Conservation (phyloP, 2,113 vertebrate species). For the Cromileptes altivelis region DNA sequence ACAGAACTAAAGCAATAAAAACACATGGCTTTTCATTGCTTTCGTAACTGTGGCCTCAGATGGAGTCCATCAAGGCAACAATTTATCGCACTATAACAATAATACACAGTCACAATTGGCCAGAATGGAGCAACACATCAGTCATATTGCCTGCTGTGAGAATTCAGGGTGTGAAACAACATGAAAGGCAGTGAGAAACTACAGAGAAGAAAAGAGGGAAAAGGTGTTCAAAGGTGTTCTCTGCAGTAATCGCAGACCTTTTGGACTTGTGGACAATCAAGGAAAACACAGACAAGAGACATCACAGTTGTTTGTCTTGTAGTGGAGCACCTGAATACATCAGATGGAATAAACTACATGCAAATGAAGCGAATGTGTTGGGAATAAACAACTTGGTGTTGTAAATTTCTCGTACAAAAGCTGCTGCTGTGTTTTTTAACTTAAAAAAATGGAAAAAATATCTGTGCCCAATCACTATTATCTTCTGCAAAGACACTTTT, state of each 20-base stretch:
- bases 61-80: constrained; percentile 7
- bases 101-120: constrained; percentile 13
- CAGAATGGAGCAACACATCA: background rate
- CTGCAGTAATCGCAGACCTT: constrained; percentile 6
- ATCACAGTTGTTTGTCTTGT: constrained; percentile 6
- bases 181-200: background rate
- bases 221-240: background rate
- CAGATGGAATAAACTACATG: background rate
- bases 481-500: background rate
- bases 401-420: background rate
- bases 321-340: background rate
- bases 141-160: constrained; percentile 7
- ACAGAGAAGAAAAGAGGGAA: background rate
- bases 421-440: background rate
- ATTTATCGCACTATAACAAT: background rate
- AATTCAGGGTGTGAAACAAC: constrained; percentile 2
- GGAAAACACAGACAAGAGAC: constrained; percentile 18
- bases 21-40: background rate
- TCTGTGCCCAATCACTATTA: background rate
- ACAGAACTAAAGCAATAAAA: background rate
- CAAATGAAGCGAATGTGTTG: constrained; percentile 7
- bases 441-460: background rate
- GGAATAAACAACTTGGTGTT: background rate
- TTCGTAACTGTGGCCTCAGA: background rate
- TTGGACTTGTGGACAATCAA: constrained; percentile 20